Conservation (phyloP, 2,113 vertebrate species). For the Microtus oregoni region DNA sequence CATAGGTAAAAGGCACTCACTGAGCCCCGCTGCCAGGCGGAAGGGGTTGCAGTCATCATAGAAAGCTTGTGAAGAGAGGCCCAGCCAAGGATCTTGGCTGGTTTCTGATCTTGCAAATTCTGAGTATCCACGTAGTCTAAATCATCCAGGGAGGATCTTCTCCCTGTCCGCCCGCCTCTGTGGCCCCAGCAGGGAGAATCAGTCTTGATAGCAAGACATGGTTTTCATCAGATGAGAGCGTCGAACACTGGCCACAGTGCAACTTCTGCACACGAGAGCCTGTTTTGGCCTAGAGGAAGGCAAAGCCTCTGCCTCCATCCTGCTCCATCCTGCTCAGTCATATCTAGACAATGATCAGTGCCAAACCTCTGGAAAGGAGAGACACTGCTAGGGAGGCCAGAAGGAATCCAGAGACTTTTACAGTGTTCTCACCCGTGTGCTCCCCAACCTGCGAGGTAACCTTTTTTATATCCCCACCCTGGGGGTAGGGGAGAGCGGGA, state of each 20-base stretch:
- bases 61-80: fast-evolving
- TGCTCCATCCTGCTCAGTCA: no score
- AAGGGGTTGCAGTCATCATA: fast-evolving
- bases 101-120: not conserved
- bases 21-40: not conserved
- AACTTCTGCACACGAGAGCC: not conserved
- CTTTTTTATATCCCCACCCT: no score
- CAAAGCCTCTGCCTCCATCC: no score
- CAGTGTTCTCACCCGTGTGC: fast-evolving
- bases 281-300: not conserved
- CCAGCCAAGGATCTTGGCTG: not conserved
- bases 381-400: fast-evolving
- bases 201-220: not conserved
- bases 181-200: not conserved
- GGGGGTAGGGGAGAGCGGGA: fast-evolving
- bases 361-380: fast-evolving
- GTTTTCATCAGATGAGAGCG: not conserved
- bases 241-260: no score
- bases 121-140: fast-evolving
- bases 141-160: not conserved
- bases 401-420: not conserved
- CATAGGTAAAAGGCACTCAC: not conserved
- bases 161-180: not conserved
- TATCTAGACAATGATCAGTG: not conserved
- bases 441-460: fast-evolving